These are phyloP conservation scores for Acinonyx jubatus DNA, from an alignment of 2,113 vertebrate genomes.

Conservation along the genomic window DNA sequence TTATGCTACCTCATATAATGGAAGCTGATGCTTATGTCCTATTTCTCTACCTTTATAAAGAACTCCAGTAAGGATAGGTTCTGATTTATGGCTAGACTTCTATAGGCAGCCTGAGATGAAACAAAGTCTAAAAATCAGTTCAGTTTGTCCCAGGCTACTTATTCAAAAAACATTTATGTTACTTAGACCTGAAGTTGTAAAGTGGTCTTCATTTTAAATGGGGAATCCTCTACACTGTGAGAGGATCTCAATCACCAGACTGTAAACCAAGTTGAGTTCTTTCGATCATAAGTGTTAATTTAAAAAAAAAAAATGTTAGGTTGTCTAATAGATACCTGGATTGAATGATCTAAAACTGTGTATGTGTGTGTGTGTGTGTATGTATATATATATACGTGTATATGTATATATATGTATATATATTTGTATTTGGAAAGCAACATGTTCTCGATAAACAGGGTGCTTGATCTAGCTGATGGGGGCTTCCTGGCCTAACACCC, in stretches of 20 bases:
- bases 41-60: constrained; percentile 42
- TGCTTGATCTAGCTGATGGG: neutral
- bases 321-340: neutral
- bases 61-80: neutral
- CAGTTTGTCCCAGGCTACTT: neutral
- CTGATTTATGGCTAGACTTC: constrained; percentile 11
- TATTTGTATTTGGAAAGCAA: neutral
- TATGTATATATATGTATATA: no score
- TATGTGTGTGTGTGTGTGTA: no score
- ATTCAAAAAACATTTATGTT: neutral
- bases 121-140: constrained; percentile 40
- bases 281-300: neutral
- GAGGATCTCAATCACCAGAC: neutral
- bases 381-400: neutral
- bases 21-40: neutral
- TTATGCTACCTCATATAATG: constrained; percentile 66
- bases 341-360: neutral
- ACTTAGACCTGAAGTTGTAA: neutral
- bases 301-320: neutral
- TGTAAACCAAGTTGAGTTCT: neutral
- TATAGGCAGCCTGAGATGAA: neutral
- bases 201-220: constrained; percentile 17
- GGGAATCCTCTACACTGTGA: neutral
- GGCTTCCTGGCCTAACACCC: neutral
- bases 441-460: neutral